Conservation (phyloP, 2,888 invertebrate species). For the Sthenelais limicola region DNA sequence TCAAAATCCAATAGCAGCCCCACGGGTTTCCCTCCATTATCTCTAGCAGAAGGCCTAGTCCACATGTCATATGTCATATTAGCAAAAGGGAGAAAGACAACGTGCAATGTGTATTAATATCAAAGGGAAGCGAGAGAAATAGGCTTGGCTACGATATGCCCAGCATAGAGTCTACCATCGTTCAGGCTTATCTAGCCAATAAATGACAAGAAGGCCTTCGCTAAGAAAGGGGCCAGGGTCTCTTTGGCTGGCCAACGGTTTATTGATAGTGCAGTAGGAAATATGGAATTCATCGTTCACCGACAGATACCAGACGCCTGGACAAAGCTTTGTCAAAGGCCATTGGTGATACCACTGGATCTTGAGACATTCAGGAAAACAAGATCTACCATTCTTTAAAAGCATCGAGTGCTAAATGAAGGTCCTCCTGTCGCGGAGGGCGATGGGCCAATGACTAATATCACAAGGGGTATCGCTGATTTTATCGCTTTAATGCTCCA, state of each 20-base stretch:
- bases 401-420: no score
- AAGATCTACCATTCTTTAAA: no score
- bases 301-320: slow-evolving; percentile 9
- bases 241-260: not conserved
- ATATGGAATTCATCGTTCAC: slow-evolving; percentile 4
- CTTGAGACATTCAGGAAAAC: no score
- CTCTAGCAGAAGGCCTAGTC: slow-evolving; percentile 1
- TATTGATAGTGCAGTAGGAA: slow-evolving; percentile 14
- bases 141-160: not conserved
- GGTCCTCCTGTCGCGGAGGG: no score
- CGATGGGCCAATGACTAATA: no score
- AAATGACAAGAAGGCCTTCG: slow-evolving; percentile 8
- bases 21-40: not conserved
- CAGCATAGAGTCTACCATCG: slow-evolving; percentile 7
- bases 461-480: no score
- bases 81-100: no score
- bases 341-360: no score
- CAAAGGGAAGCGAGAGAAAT: not conserved
- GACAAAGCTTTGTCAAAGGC: no score
- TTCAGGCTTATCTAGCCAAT: slow-evolving; percentile 31
- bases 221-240: slow-evolving; percentile 7
- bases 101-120: not conserved
- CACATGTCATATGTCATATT: not conserved
- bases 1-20: not conserved
- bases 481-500: no score